Evolutionary conservation across 1,140 invertebrate species (phyloP).

Genomic region (Polypedilum pembai): DNA sequence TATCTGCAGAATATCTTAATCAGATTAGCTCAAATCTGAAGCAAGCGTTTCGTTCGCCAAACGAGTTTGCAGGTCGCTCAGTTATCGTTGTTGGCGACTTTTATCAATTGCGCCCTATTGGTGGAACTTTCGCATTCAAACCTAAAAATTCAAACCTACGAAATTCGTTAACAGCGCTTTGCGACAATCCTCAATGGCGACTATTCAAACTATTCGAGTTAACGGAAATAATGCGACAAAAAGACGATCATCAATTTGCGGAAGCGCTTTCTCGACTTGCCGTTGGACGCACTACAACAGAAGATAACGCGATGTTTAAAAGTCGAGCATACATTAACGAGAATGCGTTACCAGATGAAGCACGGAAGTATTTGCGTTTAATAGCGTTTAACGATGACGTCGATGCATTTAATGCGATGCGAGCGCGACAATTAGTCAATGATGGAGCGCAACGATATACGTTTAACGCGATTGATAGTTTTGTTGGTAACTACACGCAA

Average conservation of each 20-base stretch:
- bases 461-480: not conserved
- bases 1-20: conserved; percentile 33
- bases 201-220: conserved; percentile 32
- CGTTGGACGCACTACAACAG: conserved; percentile 29
- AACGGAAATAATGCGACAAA: conserved; percentile 35
- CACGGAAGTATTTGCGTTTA: not conserved
- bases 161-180: not conserved
- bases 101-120: conserved; percentile 31
- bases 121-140: conserved; percentile 29
- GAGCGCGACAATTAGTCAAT: not conserved
- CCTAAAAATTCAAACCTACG: not conserved
- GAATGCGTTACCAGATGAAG: not conserved
- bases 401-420: not conserved
- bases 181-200: conserved; percentile 29
- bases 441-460: not conserved
- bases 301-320: not conserved
- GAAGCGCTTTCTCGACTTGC: conserved; percentile 34
- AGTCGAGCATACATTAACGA: not conserved
- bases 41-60: conserved; percentile 35
- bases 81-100: conserved; percentile 32
- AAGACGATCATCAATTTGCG: conserved; percentile 33
- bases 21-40: conserved; percentile 36
- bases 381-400: not conserved
- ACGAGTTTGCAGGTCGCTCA: conserved; percentile 35
- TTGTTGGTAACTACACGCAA: not conserved